These are phyloP conservation scores for Hemibagrus guttatus DNA, from an alignment of 2,797 vertebrate species.

Conservation along the genomic window DNA sequence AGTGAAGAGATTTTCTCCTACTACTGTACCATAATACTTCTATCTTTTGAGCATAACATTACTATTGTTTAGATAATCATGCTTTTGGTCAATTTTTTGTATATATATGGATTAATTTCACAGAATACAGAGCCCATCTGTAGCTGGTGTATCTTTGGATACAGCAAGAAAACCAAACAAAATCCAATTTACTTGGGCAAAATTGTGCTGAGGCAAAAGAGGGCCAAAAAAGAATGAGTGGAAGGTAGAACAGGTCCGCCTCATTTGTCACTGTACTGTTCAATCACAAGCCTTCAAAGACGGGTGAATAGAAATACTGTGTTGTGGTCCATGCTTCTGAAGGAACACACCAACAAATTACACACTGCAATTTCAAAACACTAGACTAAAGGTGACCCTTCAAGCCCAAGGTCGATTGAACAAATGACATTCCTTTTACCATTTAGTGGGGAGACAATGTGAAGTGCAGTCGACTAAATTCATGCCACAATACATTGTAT, in stretches of 20 bases:
- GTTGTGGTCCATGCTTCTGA: constrained; percentile 63
- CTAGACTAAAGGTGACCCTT: constrained; percentile 49
- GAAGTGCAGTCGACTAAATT: constrained; percentile 49
- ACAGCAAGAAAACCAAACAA: constrained; percentile 66
- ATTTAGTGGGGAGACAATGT: constrained; percentile 47
- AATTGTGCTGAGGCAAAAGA: constrained; percentile 63
- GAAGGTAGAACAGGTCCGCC: constrained; percentile 61
- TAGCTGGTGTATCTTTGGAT: constrained; percentile 44
- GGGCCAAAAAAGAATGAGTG: constrained; percentile 41
- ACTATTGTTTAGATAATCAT: constrained; percentile 16
- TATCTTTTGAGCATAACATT: constrained; percentile 24
- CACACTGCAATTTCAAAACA: constrained; percentile 56
- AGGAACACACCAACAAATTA: constrained; percentile 58
- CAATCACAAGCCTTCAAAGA: constrained; percentile 70
- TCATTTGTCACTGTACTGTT: constrained; percentile 73
- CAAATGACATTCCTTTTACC: constrained; percentile 46
- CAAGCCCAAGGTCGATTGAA: constrained; percentile 41
- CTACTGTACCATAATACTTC: constrained; percentile 14
- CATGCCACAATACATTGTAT: constrained; percentile 57
- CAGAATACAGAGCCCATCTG: constrained; percentile 17
- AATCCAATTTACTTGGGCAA: constrained; percentile 74
- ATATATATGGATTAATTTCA: background rate
- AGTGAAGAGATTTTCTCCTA: background rate
- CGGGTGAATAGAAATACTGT: constrained; percentile 69
- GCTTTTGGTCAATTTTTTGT: constrained; percentile 16